Evolutionary conservation across 2,113 vertebrate genomes (phyloP).

Genomic region (Etheostoma cragini): DNA sequence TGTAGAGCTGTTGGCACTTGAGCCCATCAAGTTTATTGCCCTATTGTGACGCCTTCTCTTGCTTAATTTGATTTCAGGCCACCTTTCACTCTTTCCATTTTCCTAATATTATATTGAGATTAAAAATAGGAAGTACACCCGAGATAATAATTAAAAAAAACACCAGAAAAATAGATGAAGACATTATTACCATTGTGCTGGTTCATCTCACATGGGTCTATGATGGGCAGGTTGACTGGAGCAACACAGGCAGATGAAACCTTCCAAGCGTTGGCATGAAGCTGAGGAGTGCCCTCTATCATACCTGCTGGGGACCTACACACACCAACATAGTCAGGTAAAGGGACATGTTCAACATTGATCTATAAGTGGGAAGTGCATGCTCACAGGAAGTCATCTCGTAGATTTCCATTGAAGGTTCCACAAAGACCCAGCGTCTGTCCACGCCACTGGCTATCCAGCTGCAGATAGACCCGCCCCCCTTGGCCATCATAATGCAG

Average conservation of each 20-base stretch:
- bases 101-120: not conserved
- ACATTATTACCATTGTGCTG: constrained; percentile 90
- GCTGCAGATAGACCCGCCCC: constrained; percentile 92
- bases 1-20: not conserved
- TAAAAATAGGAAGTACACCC: not conserved
- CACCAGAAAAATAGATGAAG: not conserved
- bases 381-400: constrained; percentile 98
- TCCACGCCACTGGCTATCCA: constrained; percentile 89
- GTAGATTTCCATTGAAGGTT: constrained; percentile 96
- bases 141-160: not conserved
- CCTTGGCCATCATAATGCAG: constrained; percentile 91
- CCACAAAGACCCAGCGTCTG: constrained; percentile 95
- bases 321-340: constrained; percentile 23
- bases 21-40: not conserved
- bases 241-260: constrained; percentile 93
- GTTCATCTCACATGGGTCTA: constrained; percentile 95
- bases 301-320: constrained; percentile 95
- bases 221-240: constrained; percentile 92
- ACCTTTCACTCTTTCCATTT: not conserved
- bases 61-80: not conserved
- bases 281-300: constrained; percentile 98
- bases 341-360: constrained; percentile 1
- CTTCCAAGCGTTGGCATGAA: constrained; percentile 96
- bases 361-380: not conserved
- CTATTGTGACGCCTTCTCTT: not conserved